A percentile compares a stretch with the other conserved stretches of the same genome.
phyloP scores from a whole-genome alignment of 2,113 vertebrate species.

The Vimba vimba region DNA sequence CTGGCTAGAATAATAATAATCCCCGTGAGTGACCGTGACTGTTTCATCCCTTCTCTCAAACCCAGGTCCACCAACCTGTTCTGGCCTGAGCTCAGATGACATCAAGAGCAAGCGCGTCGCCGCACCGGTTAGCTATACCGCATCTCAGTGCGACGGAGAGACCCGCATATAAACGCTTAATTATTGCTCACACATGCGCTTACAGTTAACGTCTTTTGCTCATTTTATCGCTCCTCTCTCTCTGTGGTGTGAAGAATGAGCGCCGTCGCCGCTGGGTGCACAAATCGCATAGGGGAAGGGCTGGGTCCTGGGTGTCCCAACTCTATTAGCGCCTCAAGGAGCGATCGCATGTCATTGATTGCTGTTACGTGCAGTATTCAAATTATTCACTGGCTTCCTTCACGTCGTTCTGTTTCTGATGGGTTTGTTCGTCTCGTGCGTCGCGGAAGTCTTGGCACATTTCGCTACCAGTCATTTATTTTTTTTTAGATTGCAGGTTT shows the following conservation, averaged over 20 bases:
- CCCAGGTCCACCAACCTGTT: not conserved
- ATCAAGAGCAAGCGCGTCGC: not conserved
- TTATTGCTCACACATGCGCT: not conserved
- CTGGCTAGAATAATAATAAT: slow-evolving; percentile 56
- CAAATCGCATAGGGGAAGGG: not conserved
- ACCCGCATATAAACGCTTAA: not conserved
- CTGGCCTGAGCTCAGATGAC: not conserved
- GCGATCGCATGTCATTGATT: not conserved
- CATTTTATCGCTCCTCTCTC: not conserved
- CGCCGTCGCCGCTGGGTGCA: not conserved
- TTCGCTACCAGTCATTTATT: not conserved
- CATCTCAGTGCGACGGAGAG: not conserved
- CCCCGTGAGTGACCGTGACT: slow-evolving; percentile 30
- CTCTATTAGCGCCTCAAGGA: not conserved
- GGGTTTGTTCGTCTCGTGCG: too few species aligned
- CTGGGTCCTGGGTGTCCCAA: not conserved
- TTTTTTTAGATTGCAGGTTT: not conserved
- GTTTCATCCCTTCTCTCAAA: slow-evolving; percentile 27
- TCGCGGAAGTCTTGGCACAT: not conserved
- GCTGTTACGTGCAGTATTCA: not conserved
- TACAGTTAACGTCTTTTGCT: not conserved
- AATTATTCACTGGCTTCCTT: not conserved
- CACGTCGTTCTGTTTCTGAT: not conserved
- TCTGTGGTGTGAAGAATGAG: not conserved
- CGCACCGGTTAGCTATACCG: not conserved